Evolutionary conservation across 1,140 invertebrate genomes (phyloP), one percentile per base, ranked within the genome.

Genomic region (Gryllus bimaculatus): DNA sequence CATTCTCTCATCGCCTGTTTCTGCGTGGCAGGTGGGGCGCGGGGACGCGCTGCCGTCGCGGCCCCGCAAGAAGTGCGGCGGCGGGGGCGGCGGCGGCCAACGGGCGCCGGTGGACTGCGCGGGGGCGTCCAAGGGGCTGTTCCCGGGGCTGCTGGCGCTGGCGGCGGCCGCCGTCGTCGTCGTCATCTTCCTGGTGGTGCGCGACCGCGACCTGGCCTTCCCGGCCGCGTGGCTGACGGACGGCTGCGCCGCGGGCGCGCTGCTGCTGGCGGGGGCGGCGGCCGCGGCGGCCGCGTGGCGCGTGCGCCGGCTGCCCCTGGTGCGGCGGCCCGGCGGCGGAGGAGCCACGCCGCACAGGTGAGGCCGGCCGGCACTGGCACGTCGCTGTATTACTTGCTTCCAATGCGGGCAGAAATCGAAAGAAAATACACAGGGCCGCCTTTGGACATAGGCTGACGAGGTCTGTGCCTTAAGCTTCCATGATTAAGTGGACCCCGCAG

Each of bases 131-230:
- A 90, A 90, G 82, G 90, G 90, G 7, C 84, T 91, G 6, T 91
- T 91, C 80, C 83, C 91, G 0, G 90, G 90, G 0, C 86, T 92
- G 6, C 84, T 92, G 0, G 88, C 89, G 76, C 86, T 92, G 80
- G 89, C 90, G 0, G 86, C 88, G 7, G 88, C 89, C 0, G 89
- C 91, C 47, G 89, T 92, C 6, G 88, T 90, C 8, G 86, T 91
- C 12, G 87, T 91, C n/a, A 90, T 91, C 20, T 91, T 91, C 82
- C 87, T 91, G 48, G 90, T 91, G 8, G 89, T 91, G 54, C 88
- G 89, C 75, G 88, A 90, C 74, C 54, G 54, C 54, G 88, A 90
- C 78, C 84, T 86, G 20, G 87, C 89, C 77, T 90, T 91, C 54
- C 84, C 87, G 75, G 78, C 85, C 10, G 79, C 85, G 79, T 89